A percentile compares a stretch with the other conserved stretches of the same genome.
Evolutionary conservation across 2,888 invertebrate species (phyloP).

Genomic region (Acholoe squamosa): DNA sequence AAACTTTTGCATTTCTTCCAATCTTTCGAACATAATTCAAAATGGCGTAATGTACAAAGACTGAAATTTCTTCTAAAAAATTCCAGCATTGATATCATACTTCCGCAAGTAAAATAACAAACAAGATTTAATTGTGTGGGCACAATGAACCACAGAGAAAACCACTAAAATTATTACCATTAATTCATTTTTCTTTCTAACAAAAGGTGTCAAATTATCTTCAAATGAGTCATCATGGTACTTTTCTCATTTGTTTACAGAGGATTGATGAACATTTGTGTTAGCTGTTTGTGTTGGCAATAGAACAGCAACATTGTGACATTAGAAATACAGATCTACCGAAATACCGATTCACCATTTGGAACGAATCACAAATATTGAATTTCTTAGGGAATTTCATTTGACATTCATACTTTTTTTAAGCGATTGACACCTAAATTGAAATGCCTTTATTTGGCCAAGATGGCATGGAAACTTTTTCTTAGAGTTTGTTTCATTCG

Average conservation of each 20-base stretch:
- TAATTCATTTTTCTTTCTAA: background rate
- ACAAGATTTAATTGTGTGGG: background rate
- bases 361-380: background rate
- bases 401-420: background rate
- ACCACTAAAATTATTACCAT: background rate
- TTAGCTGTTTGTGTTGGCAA: background rate
- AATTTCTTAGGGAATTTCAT: background rate
- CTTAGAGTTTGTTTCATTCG: too few species aligned
- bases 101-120: background rate
- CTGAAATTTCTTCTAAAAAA: background rate
- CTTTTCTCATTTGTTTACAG: background rate
- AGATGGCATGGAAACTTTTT: too few species aligned
- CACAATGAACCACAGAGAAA: background rate
- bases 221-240: background rate
- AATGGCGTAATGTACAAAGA: background rate
- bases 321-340: slow-evolving; percentile 2
- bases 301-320: background rate
- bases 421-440: background rate
- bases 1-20: background rate
- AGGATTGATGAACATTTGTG: background rate
- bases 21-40: background rate
- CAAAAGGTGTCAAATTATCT: background rate
- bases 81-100: background rate
- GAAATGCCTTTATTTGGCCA: too few species aligned
- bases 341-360: background rate